phyloP scores from a whole-genome alignment of 1,140 invertebrate genomes.

The Drosophila kepulauana region DNA sequence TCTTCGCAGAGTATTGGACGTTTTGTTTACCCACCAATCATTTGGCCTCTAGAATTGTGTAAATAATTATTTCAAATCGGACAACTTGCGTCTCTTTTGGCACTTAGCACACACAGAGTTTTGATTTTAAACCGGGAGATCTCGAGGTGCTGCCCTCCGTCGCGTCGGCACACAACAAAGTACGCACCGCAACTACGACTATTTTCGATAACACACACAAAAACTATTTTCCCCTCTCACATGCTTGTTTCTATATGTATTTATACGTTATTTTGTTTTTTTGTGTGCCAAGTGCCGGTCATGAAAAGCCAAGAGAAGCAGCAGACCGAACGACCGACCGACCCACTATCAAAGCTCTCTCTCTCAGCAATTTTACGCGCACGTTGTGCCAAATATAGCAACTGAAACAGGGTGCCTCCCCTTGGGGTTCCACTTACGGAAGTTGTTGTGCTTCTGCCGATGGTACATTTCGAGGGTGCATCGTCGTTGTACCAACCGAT shows the following conservation, averaged over 20 bases:
- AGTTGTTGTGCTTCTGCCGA: conserved; percentile 92
- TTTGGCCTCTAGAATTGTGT: conserved; percentile 54
- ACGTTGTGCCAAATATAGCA: conserved; percentile 74
- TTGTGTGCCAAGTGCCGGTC: conserved; percentile 77
- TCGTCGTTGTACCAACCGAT: conserved; percentile 95
- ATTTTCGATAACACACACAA: conserved; percentile 67
- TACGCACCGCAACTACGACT: conserved; percentile 64
- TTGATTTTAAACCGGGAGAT: conserved; percentile 36
- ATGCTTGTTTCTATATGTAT: conserved; percentile 22
- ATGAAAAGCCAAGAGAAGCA: conserved; percentile 62
- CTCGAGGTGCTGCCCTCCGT: conserved; percentile 11
- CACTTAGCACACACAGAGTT: conserved; percentile 44
- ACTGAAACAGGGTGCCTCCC: conserved; percentile 58
- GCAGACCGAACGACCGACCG: conserved; percentile 12
- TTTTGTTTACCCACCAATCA: conserved; percentile 79
- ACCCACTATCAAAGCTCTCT: conserved; percentile 51
- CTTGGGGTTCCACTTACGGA: conserved; percentile 88
- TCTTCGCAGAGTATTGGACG: not conserved
- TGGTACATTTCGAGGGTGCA: conserved; percentile 96
- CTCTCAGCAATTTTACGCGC: conserved; percentile 34
- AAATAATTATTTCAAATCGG: conserved; percentile 52
- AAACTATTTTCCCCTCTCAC: conserved; percentile 37
- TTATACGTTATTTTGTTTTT: conserved; percentile 29
- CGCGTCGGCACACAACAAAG: conserved; percentile 68
- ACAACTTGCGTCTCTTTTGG: conserved; percentile 20